Percentiles rank a stretch among this genome's conserved stretches.
phyloP scores from a whole-genome alignment of 2,797 vertebrate species.

The Percopsis omiscomaycus region DNA sequence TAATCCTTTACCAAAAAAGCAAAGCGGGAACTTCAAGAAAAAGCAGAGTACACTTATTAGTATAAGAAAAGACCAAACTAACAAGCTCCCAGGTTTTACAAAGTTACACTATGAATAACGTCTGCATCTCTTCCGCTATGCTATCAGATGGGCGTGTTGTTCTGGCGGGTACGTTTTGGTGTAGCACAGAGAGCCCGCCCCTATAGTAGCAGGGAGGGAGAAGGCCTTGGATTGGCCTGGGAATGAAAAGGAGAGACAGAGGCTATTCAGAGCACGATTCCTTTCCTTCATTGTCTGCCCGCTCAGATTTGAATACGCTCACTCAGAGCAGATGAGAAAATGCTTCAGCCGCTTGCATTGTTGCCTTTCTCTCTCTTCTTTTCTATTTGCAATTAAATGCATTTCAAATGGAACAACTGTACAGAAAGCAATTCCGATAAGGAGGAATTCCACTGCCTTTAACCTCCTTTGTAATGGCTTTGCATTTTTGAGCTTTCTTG shows the following conservation, averaged over 20 bases:
- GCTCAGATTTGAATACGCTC: constrained; percentile 79
- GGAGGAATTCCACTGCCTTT: constrained; percentile 78
- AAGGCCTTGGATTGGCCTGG: constrained; percentile 71
- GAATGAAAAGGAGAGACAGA: constrained; percentile 70
- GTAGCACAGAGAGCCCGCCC: constrained; percentile 62
- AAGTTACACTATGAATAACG: constrained; percentile 33
- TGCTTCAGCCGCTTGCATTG: constrained; percentile 78
- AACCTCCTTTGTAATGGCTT: constrained; percentile 78
- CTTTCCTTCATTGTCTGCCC: constrained; percentile 77
- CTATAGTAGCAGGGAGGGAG: constrained; percentile 51
- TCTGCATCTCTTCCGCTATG: constrained; percentile 32
- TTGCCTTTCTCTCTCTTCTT: constrained; percentile 78
- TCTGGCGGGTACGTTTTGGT: constrained; percentile 64
- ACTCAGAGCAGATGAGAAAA: constrained; percentile 78
- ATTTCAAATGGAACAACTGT: constrained; percentile 86
- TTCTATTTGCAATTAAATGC: constrained; percentile 88
- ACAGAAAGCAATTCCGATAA: constrained; percentile 82
- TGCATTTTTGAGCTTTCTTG: constrained; percentile 75
- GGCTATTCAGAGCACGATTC: constrained; percentile 81
- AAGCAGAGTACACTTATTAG: constrained; percentile 7
- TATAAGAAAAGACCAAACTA: constrained; percentile 21
- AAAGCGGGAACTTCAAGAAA: no score
- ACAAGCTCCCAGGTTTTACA: constrained; percentile 23
- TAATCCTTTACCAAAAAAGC: no score
- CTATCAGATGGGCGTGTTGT: constrained; percentile 66